phyloP scores from a whole-genome alignment of 2,113 vertebrate species.

The Phyllostomus hastatus region DNA sequence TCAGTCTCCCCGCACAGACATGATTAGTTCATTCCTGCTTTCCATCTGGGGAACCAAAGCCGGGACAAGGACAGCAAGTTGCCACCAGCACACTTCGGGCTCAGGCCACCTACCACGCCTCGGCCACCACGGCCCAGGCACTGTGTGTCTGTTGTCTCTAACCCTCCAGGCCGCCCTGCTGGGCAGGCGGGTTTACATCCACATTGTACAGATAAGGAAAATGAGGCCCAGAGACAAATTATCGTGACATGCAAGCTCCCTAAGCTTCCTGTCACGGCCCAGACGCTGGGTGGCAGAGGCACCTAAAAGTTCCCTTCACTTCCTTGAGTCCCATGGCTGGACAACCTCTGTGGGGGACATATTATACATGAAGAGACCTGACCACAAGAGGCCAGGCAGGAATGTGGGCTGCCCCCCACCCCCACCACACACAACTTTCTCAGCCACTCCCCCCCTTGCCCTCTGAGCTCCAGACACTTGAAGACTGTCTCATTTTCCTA shows the following conservation, averaged over 20 bases:
- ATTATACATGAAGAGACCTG: neutral
- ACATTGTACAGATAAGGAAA: neutral
- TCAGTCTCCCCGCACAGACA: rapidly evolving
- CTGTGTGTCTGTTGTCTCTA: rapidly evolving
- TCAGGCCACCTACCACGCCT: rapidly evolving
- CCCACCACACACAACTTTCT: neutral
- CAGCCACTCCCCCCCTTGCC: neutral
- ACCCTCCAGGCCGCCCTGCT: neutral
- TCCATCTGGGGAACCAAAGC: neutral
- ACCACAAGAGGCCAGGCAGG: neutral
- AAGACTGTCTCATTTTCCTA: neutral
- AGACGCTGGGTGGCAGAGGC: neutral
- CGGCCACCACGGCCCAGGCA: rapidly evolving
- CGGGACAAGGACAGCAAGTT: rapidly evolving
- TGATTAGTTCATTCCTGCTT: rapidly evolving
- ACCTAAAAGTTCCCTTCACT: neutral
- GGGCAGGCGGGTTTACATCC: neutral
- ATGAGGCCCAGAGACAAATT: neutral
- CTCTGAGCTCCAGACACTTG: neutral
- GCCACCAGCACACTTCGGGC: neutral
- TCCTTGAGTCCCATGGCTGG: too few species aligned
- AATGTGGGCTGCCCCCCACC: neutral
- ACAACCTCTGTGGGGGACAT: neutral
- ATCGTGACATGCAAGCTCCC: neutral
- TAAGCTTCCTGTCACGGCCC: neutral